phyloP scores from a whole-genome alignment of 2,113 vertebrate species.

The Limanda limanda region DNA sequence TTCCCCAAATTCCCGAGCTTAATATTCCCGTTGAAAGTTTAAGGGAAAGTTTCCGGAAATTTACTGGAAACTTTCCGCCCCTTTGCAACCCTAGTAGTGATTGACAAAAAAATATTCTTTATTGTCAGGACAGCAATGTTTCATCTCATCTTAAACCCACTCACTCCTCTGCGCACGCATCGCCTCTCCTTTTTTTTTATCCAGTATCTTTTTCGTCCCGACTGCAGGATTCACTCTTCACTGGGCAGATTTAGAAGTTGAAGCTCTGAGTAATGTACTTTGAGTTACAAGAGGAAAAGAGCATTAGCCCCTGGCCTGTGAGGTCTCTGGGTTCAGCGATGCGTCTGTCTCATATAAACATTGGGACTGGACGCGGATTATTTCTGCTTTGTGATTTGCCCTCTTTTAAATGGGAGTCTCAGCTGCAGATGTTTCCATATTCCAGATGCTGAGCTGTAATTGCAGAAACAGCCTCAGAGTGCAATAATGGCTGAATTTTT shows the following conservation, averaged over 20 bases:
- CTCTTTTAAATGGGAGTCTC: slow-evolving; percentile 61
- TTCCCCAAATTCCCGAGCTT: too few species aligned
- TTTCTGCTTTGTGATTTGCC: slow-evolving; percentile 54
- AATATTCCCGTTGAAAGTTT: too few species aligned
- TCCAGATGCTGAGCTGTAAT: slow-evolving; percentile 66
- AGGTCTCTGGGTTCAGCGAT: slow-evolving; percentile 49
- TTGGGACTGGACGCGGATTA: slow-evolving; percentile 43
- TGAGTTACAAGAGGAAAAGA: slow-evolving; percentile 18
- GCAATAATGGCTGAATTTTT: slow-evolving; percentile 53
- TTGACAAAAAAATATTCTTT: too few species aligned
- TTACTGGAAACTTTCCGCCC: too few species aligned
- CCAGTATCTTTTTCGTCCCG: background rate
- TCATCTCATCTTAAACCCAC: background rate
- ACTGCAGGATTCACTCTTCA: background rate
- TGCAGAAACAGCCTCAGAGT: slow-evolving; percentile 51
- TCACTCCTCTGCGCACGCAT: background rate
- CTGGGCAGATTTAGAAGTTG: slow-evolving; percentile 7
- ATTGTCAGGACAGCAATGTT: background rate
- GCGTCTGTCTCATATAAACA: slow-evolving; percentile 65
- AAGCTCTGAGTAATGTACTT: slow-evolving; percentile 30
- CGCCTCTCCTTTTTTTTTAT: background rate
- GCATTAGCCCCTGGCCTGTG: slow-evolving; percentile 57
- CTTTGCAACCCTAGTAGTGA: too few species aligned
- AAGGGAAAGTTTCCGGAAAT: too few species aligned
- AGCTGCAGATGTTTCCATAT: slow-evolving; percentile 63